Base-by-base conservation (phyloP, 2,113 vertebrate genomes). In the Dunckerocampus dactyliophorus region DNA sequence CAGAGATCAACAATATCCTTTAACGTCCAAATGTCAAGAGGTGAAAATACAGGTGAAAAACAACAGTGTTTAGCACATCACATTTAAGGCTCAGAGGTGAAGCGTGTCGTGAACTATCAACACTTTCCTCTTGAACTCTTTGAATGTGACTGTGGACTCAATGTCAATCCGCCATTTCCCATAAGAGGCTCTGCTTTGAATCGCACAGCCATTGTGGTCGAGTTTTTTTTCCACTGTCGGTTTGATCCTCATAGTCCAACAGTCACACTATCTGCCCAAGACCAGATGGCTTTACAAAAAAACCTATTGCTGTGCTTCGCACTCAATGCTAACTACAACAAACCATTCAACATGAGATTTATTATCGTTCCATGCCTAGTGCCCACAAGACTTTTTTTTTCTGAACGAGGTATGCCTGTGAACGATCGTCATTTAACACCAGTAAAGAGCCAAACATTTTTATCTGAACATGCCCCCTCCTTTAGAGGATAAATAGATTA, bases 211-310 rank as follows among this genome's bases (percentile, higher is more conserved):
- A 59, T 67, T 69, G 20, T 45, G 19, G 14, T 60, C 8, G 31
- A 5, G 31, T 53, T 59, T 72, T 63, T 49, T 52, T 57, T 64
- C 39, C 13, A n/a, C 37, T 47, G 10, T 22, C 19, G 21, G 20
- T 13, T 45, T 10, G n/a, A 59, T 60, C 54, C 56, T 71, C 61
- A 10, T 54, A 47, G 51, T 43, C 65, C 67, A 76, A 61, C 70
- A 51, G 56, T 72, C 61, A 51, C 59, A 68, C 45, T 85, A 79
- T 87, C 84, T 77, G 71, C 70, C 50, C 63, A 63, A 53, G 76
- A 81, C 59, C 87, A 89, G 87, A 88, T 89, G 82, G 84, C 74
- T 76, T 75, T 37, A 77, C 84, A 83, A 82, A 71, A 69, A 62
- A 67, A 75, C 77, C 85, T 70, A 88, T 87, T 87, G 85, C 77